Base-by-base conservation (phyloP, 2,797 vertebrate species). In the Nasua narica region DNA sequence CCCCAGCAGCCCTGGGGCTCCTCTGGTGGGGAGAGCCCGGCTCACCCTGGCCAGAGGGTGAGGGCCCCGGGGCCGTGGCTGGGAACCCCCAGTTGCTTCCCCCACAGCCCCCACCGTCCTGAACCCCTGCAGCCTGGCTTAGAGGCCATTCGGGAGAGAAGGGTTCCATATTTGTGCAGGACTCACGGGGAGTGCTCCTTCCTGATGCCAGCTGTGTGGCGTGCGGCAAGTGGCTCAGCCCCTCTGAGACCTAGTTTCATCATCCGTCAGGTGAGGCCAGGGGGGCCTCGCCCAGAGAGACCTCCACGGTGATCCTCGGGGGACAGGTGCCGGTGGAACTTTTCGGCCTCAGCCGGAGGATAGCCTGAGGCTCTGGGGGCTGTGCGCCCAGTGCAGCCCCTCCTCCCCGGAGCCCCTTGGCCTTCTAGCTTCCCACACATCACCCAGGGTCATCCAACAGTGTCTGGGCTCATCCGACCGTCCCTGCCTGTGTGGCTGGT, bases 171-270 rank as follows among this genome's bases (percentile, higher is more conserved):
- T 65, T 86, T 87, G 65, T 35, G 46, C 60, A 43, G 67, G 76
- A 25, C 60, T 27, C 27, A 0, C 5, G 4, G 35, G 18, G 46
- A 62, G 37, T 37, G 62, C 79, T 29, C 60, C 16, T 79, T 78
- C 35, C 52, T 56, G 54, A 56, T 56, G 54, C 3, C 3, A 32
- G 37, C n/a, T 58, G 54, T 50, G 60, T 72, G 74, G n/a, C 46
- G 6, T 43, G 67, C 12, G 1, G 9, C 65, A 86, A 67, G 65
- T 69, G 32, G 52, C 37, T 54, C 46, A 54, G 35, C 50, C 85
- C 94, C 70, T 62, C 62, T 92, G 86, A 82, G 46, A 74, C 89
- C 50, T 46, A 48, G 79, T 86, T 81, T 86, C 69, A 3, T 94
- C 35, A 37, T 79, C 37, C 78, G 7, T 40, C 21, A 79, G 60